Conservation (phyloP, 2,797 vertebrate species). For the Sorex maritimensis region DNA sequence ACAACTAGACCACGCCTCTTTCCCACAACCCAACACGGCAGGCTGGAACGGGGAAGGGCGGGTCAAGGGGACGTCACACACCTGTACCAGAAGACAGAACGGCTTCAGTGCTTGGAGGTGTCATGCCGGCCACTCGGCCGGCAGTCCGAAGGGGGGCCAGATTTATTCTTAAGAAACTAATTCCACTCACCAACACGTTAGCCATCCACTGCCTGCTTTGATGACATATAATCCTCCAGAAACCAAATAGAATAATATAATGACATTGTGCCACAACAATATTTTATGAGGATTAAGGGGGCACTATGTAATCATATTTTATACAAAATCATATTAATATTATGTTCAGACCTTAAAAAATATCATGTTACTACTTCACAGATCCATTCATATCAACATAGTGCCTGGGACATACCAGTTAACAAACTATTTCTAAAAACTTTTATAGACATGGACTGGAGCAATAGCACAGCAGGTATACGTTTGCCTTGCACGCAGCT, state of each 20-base stretch:
- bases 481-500: too few species aligned
- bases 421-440: conserved; percentile 42
- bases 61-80: too few species aligned
- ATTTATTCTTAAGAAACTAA: not conserved
- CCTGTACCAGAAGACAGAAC: too few species aligned
- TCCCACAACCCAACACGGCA: too few species aligned
- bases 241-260: not conserved
- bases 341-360: not conserved
- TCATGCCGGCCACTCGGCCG: too few species aligned
- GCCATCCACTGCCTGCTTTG: not conserved
- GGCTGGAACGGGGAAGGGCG: too few species aligned
- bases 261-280: not conserved
- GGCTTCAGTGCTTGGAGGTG: too few species aligned
- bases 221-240: not conserved
- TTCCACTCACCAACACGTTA: not conserved
- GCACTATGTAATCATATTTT: not conserved
- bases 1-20: too few species aligned
- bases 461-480: too few species aligned
- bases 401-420: not conserved
- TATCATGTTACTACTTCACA: not conserved
- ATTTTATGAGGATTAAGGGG: not conserved
- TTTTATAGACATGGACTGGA: too few species aligned
- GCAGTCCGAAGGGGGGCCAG: too few species aligned
- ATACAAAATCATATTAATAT: not conserved
- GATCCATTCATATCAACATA: not conserved